phyloP scores from a whole-genome alignment of 2,888 invertebrate genomes.

The Philereme transversata region DNA sequence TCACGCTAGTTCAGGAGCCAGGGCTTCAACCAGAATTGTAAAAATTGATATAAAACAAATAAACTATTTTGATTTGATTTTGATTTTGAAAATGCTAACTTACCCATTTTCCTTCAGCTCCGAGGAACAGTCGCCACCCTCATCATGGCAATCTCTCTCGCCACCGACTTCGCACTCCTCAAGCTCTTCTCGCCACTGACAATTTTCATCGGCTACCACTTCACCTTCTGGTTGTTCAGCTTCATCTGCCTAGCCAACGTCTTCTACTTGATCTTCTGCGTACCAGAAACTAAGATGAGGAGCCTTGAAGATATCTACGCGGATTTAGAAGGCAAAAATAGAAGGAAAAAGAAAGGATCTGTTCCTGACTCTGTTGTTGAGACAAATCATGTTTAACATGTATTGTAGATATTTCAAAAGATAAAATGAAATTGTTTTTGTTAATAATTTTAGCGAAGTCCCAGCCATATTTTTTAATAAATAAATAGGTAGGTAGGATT shows the following conservation, averaged over 20 bases:
- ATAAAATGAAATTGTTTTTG: too few species aligned
- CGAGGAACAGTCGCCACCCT: constrained; percentile 76
- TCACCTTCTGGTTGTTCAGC: constrained; percentile 93
- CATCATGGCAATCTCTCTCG: constrained; percentile 86
- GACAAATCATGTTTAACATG: constrained; percentile 51
- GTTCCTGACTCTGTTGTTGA: constrained; percentile 47
- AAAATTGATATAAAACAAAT: too few species aligned
- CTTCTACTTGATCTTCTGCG: constrained; percentile 91
- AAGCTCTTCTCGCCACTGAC: constrained; percentile 90
- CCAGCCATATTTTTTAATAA: too few species aligned
- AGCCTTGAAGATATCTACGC: constrained; percentile 95
- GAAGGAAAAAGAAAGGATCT: constrained; percentile 47
- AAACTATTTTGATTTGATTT: too few species aligned
- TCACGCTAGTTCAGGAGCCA: too few species aligned
- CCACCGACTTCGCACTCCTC: constrained; percentile 93
- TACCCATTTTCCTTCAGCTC: constrained; percentile 52
- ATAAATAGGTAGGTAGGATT: too few species aligned
- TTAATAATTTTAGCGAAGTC: too few species aligned
- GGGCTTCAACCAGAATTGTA: too few species aligned
- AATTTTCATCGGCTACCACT: constrained; percentile 86
- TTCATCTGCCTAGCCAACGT: constrained; percentile 88
- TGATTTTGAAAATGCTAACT: too few species aligned
- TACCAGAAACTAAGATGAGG: constrained; percentile 97
- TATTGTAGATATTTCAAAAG: too few species aligned
- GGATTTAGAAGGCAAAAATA: constrained; percentile 86